These are phyloP conservation scores for Leiothrix lutea DNA, from an alignment of 2,113 vertebrate species.

Conservation along the genomic window DNA sequence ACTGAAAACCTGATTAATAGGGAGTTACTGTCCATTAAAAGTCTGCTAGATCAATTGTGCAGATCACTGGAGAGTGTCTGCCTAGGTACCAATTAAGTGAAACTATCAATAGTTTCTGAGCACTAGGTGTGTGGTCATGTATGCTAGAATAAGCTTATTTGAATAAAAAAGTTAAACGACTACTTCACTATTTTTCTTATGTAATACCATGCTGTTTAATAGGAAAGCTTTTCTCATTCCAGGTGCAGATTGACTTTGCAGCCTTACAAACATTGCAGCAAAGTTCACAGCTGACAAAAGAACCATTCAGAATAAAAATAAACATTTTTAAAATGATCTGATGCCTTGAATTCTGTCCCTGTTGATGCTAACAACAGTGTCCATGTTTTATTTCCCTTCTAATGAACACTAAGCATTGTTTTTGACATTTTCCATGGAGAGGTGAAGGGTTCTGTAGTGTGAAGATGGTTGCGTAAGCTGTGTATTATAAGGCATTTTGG, in stretches of 20 bases:
- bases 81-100: background rate
- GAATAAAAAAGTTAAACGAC: background rate
- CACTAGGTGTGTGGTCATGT: background rate
- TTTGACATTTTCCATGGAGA: background rate
- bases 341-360: background rate
- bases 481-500: slow-evolving; percentile 39
- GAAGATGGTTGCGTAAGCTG: slow-evolving; percentile 33
- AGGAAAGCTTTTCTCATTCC: background rate
- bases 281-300: slow-evolving; percentile 23
- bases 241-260: background rate
- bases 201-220: background rate
- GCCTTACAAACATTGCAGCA: background rate
- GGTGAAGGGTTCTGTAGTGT: background rate
- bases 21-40: background rate
- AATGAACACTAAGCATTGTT: background rate
- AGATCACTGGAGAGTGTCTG: background rate
- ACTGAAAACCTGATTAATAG: background rate
- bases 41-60: background rate
- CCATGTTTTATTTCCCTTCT: background rate
- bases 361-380: background rate
- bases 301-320: background rate
- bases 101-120: background rate
- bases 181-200: background rate
- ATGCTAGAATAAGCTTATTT: background rate
- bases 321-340: background rate